phyloP scores from a whole-genome alignment of 1,140 invertebrate genomes.

The Odontomachus brunneus region DNA sequence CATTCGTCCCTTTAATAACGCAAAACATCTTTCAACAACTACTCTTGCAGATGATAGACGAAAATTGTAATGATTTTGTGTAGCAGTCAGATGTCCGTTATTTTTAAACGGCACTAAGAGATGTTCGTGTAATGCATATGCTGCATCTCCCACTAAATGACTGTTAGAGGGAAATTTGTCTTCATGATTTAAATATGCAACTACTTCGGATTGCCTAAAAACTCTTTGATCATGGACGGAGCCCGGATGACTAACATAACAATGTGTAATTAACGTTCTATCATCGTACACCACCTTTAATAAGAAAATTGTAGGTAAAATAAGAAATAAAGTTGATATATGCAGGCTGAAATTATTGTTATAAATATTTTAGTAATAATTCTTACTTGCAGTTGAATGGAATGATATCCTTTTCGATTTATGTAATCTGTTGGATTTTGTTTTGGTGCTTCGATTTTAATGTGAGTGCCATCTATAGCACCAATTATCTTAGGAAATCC shows the following conservation, averaged over 20 bases:
- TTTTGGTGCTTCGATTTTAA: background rate
- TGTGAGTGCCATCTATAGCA: no score
- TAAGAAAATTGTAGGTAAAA: background rate
- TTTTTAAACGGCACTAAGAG: conserved; percentile 43
- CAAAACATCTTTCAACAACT: conserved; percentile 46
- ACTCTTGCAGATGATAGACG: conserved; percentile 36
- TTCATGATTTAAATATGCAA: background rate
- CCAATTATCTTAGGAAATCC: conserved; percentile 2
- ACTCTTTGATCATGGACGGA: background rate
- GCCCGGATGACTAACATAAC: background rate
- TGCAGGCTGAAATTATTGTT: background rate
- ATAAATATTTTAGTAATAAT: conserved; percentile 1
- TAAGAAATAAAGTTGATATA: background rate
- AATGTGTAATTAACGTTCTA: background rate
- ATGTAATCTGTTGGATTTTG: conserved; percentile 21
- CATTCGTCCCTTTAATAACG: conserved; percentile 50
- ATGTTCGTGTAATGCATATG: conserved; percentile 46
- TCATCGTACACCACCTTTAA: background rate
- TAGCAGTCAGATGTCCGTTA: no score
- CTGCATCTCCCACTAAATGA: conserved; percentile 21
- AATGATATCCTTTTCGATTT: conserved; percentile 25
- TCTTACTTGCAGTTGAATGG: conserved; percentile 13
- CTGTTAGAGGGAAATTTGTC: background rate
- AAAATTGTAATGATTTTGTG: conserved; percentile 52
- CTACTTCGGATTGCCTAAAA: background rate